A percentile compares a stretch with the other conserved stretches of the same genome.
phyloP scores from a whole-genome alignment of 2,797 vertebrate species.

The Avahi laniger region DNA sequence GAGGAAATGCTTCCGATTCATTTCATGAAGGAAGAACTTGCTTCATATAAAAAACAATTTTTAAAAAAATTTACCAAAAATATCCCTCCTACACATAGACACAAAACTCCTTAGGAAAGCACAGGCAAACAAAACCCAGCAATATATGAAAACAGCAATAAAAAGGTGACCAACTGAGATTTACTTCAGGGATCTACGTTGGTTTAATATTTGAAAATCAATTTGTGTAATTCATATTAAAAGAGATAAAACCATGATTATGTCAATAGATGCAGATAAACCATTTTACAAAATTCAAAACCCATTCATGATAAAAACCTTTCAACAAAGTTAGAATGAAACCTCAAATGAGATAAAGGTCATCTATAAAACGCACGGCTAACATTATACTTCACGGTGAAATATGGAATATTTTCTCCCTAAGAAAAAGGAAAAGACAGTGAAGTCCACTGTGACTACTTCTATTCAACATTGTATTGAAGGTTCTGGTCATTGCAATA shows the following conservation, averaged over 20 bases:
- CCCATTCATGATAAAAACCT: not conserved
- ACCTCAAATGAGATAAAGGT: not conserved
- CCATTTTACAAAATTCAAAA: not conserved
- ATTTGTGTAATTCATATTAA: not conserved
- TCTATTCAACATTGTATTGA: not conserved
- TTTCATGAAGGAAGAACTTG: not conserved
- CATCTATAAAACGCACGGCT: not conserved
- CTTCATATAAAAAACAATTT: not conserved
- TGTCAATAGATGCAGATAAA: not conserved
- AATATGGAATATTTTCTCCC: not conserved
- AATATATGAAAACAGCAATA: not conserved
- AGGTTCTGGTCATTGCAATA: not conserved
- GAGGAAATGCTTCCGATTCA: not conserved
- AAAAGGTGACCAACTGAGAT: not conserved
- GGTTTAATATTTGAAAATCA: constrained; percentile 5
- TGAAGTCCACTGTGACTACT: not conserved
- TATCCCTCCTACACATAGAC: not conserved
- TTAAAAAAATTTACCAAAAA: not conserved
- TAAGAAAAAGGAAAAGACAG: not conserved
- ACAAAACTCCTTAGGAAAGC: not conserved
- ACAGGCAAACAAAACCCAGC: not conserved
- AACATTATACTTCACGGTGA: not conserved
- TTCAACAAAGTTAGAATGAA: not conserved
- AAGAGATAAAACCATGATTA: not conserved
- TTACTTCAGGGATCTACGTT: not conserved